Evolutionary conservation across 2,888 invertebrate species (phyloP).

Genomic region (Gnatocerus cornutus): DNA sequence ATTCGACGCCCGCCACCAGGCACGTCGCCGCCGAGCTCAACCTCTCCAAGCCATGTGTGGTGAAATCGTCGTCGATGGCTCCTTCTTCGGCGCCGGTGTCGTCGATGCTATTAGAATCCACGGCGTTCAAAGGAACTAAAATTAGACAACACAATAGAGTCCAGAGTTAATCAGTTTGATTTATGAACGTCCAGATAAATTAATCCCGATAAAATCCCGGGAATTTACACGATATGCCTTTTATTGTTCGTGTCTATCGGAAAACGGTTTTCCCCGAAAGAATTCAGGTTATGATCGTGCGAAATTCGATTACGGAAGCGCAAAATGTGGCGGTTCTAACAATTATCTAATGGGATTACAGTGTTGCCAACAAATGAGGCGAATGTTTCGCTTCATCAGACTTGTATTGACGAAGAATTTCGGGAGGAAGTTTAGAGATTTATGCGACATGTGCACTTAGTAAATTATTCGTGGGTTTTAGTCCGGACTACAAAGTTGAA

Average conservation of each 20-base stretch:
- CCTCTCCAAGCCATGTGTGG: slow-evolving; percentile 68
- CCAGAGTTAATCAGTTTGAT: slow-evolving; percentile 48
- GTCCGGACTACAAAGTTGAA: background rate
- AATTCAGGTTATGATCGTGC: slow-evolving; percentile 9
- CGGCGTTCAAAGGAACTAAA: slow-evolving; percentile 64
- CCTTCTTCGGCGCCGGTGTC: slow-evolving; percentile 62
- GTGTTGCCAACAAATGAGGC: slow-evolving; percentile 4
- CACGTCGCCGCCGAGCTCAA: slow-evolving; percentile 71
- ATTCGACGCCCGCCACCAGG: slow-evolving; percentile 70
- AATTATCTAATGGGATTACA: slow-evolving; percentile 35
- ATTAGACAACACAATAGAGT: slow-evolving; percentile 50
- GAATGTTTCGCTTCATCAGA: slow-evolving; percentile 3
- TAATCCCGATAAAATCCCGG: slow-evolving; percentile 47
- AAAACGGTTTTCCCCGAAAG: slow-evolving; percentile 42
- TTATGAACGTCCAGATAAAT: slow-evolving; percentile 47
- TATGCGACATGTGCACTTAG: slow-evolving; percentile 14
- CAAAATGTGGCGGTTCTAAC: slow-evolving; percentile 12
- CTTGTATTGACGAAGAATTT: slow-evolving; percentile 3
- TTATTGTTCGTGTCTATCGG: slow-evolving; percentile 48
- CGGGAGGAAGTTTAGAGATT: slow-evolving; percentile 6
- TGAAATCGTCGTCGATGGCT: slow-evolving; percentile 65
- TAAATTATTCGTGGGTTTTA: slow-evolving; percentile 1
- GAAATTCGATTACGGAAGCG: slow-evolving; percentile 22
- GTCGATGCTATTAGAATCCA: slow-evolving; percentile 55
- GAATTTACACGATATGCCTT: slow-evolving; percentile 48